These are phyloP conservation scores for Epinotia bilunana DNA, from an alignment of 2,888 invertebrate genomes.

Conservation along the genomic window DNA sequence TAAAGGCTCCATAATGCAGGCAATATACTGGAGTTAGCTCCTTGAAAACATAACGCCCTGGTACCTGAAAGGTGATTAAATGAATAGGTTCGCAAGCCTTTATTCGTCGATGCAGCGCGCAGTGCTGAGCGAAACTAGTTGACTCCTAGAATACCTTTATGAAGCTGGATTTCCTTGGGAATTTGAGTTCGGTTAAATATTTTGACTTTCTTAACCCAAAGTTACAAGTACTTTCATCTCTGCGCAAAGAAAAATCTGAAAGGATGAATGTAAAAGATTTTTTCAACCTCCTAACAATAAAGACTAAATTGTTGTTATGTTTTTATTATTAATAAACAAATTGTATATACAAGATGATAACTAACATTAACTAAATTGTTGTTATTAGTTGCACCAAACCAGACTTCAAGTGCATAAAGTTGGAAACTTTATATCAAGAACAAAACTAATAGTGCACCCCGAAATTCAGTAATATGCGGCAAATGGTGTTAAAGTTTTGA, in stretches of 20 bases:
- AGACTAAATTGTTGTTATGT: neutral
- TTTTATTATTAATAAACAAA: no score
- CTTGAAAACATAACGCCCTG: conserved; percentile 59
- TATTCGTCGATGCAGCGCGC: conserved; percentile 14
- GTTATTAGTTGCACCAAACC: neutral
- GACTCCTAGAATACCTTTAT: conserved; percentile 15
- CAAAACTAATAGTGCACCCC: no score
- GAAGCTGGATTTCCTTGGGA: neutral
- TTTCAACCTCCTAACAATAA: neutral
- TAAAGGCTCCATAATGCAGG: conserved; percentile 68
- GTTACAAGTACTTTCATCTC: neutral
- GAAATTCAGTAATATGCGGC: no score
- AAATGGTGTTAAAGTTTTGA: no score
- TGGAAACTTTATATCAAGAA: conserved; percentile 17
- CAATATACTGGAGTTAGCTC: conserved; percentile 60
- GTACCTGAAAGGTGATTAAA: conserved; percentile 50
- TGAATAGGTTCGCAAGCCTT: conserved; percentile 30
- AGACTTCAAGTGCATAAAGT: neutral
- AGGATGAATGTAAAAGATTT: no score
- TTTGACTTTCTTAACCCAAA: neutral
- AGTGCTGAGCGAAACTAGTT: conserved; percentile 16
- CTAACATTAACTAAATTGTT: neutral
- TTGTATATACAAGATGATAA: no score
- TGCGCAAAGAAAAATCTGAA: neutral
- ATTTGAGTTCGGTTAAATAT: neutral